Evolutionary conservation across 64 coral and sea anemone genomes (phyloP).

Genomic region (Cladopsammia gracilis): DNA sequence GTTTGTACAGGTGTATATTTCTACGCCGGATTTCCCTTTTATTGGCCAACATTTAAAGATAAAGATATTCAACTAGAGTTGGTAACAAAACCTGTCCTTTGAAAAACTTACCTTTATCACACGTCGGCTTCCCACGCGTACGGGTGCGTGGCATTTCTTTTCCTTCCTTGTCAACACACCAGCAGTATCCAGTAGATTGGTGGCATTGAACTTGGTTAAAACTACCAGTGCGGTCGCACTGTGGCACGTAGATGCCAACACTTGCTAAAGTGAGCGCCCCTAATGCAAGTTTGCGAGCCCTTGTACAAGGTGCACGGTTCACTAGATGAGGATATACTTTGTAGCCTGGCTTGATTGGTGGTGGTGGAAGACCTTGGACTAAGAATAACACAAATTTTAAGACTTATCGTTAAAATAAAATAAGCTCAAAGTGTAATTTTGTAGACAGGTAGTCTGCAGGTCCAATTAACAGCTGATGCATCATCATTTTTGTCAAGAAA

Average conservation of each 20-base stretch:
- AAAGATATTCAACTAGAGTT: too few relatives aligned
- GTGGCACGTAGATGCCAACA: slow-evolving; percentile 62
- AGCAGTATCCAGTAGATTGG: slow-evolving; percentile 58
- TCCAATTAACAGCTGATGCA: too few relatives aligned
- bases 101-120: slow-evolving; percentile 27
- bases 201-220: slow-evolving; percentile 59
- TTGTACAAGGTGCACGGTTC: neutral
- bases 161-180: slow-evolving; percentile 64
- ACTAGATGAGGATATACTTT: slow-evolving; percentile 33
- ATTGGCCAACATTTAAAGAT: too few relatives aligned
- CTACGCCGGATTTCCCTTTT: too few relatives aligned
- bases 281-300: slow-evolving; percentile 22
- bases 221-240: slow-evolving; percentile 36
- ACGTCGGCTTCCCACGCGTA: slow-evolving; percentile 17
- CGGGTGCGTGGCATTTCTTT: slow-evolving; percentile 37
- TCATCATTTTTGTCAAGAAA: too few relatives aligned
- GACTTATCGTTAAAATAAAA: neutral
- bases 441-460: too few relatives aligned
- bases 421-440: neutral
- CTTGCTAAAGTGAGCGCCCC: neutral
- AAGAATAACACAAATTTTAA: neutral
- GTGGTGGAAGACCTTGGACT: neutral
- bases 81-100: too few relatives aligned
- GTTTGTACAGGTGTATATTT: too few relatives aligned
- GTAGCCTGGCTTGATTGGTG: neutral